Conservation (phyloP, 2,113 vertebrate species). For the Corythoichthys intestinalis region DNA sequence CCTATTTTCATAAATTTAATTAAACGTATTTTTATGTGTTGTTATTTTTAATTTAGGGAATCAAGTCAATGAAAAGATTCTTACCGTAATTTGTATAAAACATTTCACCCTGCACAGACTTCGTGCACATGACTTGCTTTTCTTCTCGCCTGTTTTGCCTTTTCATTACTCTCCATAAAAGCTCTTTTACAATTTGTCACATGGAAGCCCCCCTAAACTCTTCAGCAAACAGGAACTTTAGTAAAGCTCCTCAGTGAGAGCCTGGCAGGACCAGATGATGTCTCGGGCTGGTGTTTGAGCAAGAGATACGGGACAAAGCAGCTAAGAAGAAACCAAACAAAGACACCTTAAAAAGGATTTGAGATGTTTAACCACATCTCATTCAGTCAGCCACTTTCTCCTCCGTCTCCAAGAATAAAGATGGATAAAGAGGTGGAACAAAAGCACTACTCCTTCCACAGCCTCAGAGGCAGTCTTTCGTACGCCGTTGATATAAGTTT, state of each 20-base stretch:
- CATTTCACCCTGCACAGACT: not conserved
- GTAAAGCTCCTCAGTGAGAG: constrained; percentile 41
- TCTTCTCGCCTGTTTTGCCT: constrained; percentile 6
- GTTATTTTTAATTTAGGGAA: not conserved
- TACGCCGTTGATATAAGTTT: constrained; percentile 17
- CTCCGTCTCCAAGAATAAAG: constrained; percentile 12
- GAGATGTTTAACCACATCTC: constrained; percentile 57
- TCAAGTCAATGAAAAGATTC: constrained; percentile 5
- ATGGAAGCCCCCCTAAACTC: constrained; percentile 67
- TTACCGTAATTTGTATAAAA: not conserved
- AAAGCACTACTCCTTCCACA: constrained; percentile 9
- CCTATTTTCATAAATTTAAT: not conserved
- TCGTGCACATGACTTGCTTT: not conserved
- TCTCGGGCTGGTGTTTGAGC: constrained; percentile 55
- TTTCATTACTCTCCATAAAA: constrained; percentile 28
- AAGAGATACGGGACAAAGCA: constrained; percentile 60
- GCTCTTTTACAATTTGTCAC: constrained; percentile 55
- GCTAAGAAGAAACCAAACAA: constrained; percentile 69
- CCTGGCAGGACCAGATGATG: constrained; percentile 45
- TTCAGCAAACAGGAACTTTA: constrained; percentile 69
- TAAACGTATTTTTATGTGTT: not conserved
- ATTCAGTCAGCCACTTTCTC: constrained; percentile 45
- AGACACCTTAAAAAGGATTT: constrained; percentile 59
- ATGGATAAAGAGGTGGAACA: constrained; percentile 19
- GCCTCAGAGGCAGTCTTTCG: constrained; percentile 7